phyloP scores from a whole-genome alignment of 2,888 invertebrate species.

The Lottia gigantea region DNA sequence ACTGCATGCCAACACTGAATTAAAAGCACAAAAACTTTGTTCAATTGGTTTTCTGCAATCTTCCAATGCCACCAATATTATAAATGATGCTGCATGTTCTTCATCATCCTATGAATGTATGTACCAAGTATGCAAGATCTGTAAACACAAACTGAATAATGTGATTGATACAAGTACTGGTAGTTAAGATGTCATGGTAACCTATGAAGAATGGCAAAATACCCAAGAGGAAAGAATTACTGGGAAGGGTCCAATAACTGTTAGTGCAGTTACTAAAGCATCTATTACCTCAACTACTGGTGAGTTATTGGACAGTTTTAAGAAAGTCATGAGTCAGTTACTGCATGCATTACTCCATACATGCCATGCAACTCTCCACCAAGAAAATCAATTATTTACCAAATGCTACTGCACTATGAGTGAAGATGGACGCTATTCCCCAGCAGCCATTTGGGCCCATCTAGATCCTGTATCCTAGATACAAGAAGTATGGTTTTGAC shows the following conservation, averaged over 20 bases:
- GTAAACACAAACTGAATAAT: not conserved
- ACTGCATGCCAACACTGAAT: constrained; percentile 20
- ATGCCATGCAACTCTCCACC: constrained; percentile 45
- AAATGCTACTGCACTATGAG: constrained; percentile 51
- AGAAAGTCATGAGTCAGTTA: constrained; percentile 10
- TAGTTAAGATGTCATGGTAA: not conserved
- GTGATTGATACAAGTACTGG: not conserved
- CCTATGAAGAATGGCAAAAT: constrained; percentile 7
- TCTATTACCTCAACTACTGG: constrained; percentile 4
- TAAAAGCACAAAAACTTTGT: constrained; percentile 18
- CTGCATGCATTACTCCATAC: constrained; percentile 18
- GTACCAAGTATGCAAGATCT: constrained; percentile 12
- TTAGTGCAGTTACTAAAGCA: constrained; percentile 14
- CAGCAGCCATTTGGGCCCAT: constrained; percentile 18
- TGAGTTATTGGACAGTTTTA: constrained; percentile 6
- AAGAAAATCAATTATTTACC: constrained; percentile 1
- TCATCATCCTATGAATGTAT: constrained; percentile 12
- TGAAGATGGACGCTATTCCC: constrained; percentile 48
- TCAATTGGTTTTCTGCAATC: constrained; percentile 9
- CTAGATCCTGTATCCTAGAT: too few relatives aligned
- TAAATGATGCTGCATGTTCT: constrained; percentile 8
- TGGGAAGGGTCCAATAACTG: not conserved
- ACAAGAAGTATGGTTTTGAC: too few relatives aligned
- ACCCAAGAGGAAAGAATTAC: constrained; percentile 3
- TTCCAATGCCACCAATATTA: constrained; percentile 10